Conservation (phyloP, 2,113 vertebrate genomes). For the Tylochromis polylepis region DNA sequence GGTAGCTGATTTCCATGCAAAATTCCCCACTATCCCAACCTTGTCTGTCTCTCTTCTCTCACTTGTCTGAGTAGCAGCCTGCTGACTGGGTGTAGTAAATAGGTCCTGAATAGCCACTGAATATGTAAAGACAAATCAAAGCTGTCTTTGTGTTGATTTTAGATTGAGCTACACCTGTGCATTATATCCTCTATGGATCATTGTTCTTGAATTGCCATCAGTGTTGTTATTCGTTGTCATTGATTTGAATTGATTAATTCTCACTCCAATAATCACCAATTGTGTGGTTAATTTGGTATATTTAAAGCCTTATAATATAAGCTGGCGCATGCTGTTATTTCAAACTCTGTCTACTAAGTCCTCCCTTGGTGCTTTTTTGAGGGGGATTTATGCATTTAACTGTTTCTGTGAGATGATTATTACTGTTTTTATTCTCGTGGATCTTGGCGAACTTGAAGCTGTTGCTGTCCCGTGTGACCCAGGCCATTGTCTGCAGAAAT, state of each 20-base stretch:
- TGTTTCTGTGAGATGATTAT: background rate
- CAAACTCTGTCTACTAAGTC: background rate
- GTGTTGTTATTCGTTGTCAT: background rate
- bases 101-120: background rate
- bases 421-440: background rate
- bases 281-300: background rate
- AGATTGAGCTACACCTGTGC: background rate
- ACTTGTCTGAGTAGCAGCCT: background rate
- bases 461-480: background rate
- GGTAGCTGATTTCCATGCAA: constrained; percentile 6
- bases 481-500: background rate
- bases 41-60: background rate
- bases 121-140: background rate
- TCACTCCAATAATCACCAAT: background rate
- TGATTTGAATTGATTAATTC: background rate
- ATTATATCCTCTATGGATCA: background rate
- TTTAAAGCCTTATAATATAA: background rate
- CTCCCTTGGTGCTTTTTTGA: background rate
- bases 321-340: background rate
- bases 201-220: background rate
- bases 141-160: background rate
- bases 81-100: background rate
- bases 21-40: background rate
- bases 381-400: background rate
- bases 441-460: background rate